Base-by-base conservation (phyloP, 2,113 vertebrate species). In the Siphamia tubifer region DNA sequence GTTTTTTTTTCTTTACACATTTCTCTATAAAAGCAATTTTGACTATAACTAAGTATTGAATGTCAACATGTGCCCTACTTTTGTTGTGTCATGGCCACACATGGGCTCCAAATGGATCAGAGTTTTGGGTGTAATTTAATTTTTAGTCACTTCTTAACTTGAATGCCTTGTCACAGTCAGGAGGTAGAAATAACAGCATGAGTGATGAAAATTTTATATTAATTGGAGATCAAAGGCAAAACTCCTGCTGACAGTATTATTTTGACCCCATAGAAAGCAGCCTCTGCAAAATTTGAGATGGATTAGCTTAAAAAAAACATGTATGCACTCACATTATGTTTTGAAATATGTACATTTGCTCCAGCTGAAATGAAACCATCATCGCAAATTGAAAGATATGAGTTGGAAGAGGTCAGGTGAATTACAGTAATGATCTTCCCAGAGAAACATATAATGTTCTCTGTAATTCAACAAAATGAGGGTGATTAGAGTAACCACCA, bases 101-200 rank as follows among this genome's bases (percentile, higher is more conserved):
- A 51, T 27, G 30, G 40, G 7, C 17, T 53, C 56, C 27, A 38
- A 25, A n/a, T n/a, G n/a, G n/a, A n/a, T n/a, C 23, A 16, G 45
- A 27, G 30, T 31, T 56, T 10, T 9, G 8, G 45, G 54, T 72
- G 62, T 56, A 34, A 30, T 60, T 55, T 56, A 10, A 66, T 75
- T 65, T 56, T 27, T 32, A 49, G 19, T 42, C 45, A 49, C 64
- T 21, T 30, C 16, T 36, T 15, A 2, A 38, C 36, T 56, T 23
- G 44, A 35, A 42, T 53, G 40, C 12, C 19, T 34, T 27, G 21
- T n/a, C 47, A 19, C 24, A 48, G 19, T 25, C 30, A 40, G 17
- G 35, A 24, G 20, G 32, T 40, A 64, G 39, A 28, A 30, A 13
- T 49, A 34, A 48, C 16, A 70, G 39, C 48, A 51, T 8, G 16